Conservation (phyloP, 2,797 vertebrate genomes). For the Sebastes trivittatus region DNA sequence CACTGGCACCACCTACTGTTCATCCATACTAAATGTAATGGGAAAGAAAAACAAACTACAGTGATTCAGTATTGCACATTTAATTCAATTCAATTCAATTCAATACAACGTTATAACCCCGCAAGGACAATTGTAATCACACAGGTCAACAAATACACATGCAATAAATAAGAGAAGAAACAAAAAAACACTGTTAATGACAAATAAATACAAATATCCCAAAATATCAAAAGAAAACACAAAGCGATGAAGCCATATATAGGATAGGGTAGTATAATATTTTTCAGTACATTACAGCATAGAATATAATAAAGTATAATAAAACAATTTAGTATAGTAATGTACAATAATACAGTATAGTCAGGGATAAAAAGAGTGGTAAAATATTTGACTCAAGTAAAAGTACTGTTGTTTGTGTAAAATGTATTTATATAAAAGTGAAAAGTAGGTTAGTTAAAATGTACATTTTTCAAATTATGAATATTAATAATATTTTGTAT, state of each 20-base stretch:
- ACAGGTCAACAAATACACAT: neutral
- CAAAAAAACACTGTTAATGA: neutral
- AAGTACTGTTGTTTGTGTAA: no score
- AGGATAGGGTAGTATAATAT: neutral
- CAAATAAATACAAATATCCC: neutral
- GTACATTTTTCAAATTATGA: no score
- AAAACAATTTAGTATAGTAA: neutral
- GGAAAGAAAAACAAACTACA: neutral
- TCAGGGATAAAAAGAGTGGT: neutral
- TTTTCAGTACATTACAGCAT: neutral
- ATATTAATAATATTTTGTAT: no score
- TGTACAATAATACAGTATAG: neutral
- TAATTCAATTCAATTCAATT: neutral
- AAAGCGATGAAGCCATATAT: neutral
- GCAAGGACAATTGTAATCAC: neutral
- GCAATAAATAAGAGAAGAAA: neutral
- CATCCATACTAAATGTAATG: neutral
- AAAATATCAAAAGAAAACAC: neutral
- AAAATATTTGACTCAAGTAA: neutral
- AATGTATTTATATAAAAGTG: no score
- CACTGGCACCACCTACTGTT: constrained; percentile 47
- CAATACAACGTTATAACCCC: neutral
- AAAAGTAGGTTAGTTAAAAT: no score
- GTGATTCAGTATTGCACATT: neutral
- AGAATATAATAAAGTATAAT: neutral